Evolutionary conservation across 2,113 vertebrate species (phyloP).

Genomic region (Takifugu flavidus): DNA sequence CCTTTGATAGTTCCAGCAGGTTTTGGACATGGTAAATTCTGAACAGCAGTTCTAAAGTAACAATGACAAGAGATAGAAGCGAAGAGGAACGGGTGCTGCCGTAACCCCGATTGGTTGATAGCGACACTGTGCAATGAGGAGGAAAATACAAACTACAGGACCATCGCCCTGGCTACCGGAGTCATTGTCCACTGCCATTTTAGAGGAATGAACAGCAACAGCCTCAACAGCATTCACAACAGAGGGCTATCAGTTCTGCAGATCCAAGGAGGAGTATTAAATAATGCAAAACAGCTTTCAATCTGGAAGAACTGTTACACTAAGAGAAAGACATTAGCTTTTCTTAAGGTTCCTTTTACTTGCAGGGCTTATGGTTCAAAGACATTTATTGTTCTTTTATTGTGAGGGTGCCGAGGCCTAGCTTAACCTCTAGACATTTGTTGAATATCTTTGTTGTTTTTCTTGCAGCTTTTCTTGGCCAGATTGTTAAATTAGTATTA

Average conservation of each 20-base stretch:
- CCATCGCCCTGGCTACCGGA: conserved; percentile 25
- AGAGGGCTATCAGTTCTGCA: conserved; percentile 11
- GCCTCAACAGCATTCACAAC: conserved; percentile 5
- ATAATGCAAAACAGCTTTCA: background rate
- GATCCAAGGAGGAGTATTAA: conserved; percentile 19
- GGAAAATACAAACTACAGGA: conserved; percentile 28
- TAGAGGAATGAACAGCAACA: too few relatives aligned
- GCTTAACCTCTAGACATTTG: too few relatives aligned
- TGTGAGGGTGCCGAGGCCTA: too few relatives aligned
- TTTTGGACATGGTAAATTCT: conserved; percentile 27
- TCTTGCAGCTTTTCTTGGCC: too few relatives aligned
- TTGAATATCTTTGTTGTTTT: too few relatives aligned
- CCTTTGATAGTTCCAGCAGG: conserved; percentile 43
- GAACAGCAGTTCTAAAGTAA: conserved; percentile 29
- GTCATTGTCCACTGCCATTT: conserved; percentile 30
- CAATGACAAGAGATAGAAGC: conserved; percentile 12
- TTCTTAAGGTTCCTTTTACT: too few relatives aligned
- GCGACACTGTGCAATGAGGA: conserved; percentile 16
- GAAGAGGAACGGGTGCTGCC: conserved; percentile 9
- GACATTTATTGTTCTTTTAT: too few relatives aligned
- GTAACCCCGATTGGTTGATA: conserved; percentile 14
- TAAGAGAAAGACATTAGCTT: too few relatives aligned
- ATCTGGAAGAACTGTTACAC: too few relatives aligned
- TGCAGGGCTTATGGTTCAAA: too few relatives aligned
- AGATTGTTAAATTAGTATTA: too few relatives aligned